Percentiles rank a stretch among this genome's conserved stretches.
Evolutionary conservation across 2,797 vertebrate genomes (phyloP).

Genomic region (Karalla daura): DNA sequence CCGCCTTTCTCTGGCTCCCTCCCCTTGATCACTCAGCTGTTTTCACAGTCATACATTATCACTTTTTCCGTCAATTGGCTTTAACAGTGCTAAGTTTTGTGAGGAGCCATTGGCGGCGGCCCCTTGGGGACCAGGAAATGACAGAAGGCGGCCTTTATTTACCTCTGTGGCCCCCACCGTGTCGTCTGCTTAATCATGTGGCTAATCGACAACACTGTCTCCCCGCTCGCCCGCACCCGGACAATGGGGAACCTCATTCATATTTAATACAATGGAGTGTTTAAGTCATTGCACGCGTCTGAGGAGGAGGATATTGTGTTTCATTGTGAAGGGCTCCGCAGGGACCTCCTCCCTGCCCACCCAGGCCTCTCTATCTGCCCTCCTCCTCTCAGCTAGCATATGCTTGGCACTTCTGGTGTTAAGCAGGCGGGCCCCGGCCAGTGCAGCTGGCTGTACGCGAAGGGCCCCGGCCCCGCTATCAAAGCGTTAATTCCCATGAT

Average conservation of each 20-base stretch:
- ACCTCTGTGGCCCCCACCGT: slow-evolving; percentile 90
- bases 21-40: slow-evolving; percentile 77
- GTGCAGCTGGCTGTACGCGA: slow-evolving; percentile 89
- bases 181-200: slow-evolving; percentile 99
- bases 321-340: slow-evolving; percentile 90
- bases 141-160: slow-evolving; percentile 98
- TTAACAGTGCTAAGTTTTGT: slow-evolving; percentile 81
- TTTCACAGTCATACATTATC: slow-evolving; percentile 83
- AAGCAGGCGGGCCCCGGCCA: slow-evolving; percentile 78
- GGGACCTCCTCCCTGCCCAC: slow-evolving; percentile 83
- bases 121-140: slow-evolving; percentile 87
- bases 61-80: slow-evolving; percentile 85
- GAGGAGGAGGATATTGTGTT: slow-evolving; percentile 88
- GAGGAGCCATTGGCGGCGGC: slow-evolving; percentile 63
- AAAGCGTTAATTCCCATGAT: slow-evolving; percentile 87
- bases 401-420: slow-evolving; percentile 88
- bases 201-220: slow-evolving; percentile 91
- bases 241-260: slow-evolving; percentile 94
- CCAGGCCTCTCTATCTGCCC: slow-evolving; percentile 75
- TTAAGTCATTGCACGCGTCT: slow-evolving; percentile 94
- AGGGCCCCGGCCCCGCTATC: slow-evolving; percentile 73
- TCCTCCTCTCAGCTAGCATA: slow-evolving; percentile 89
- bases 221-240: slow-evolving; percentile 84
- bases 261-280: slow-evolving; percentile 95
- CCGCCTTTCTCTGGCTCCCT: slow-evolving; percentile 20